Evolutionary conservation across 1,140 invertebrate genomes (phyloP).

Genomic region (Papilio aristodemus): DNA sequence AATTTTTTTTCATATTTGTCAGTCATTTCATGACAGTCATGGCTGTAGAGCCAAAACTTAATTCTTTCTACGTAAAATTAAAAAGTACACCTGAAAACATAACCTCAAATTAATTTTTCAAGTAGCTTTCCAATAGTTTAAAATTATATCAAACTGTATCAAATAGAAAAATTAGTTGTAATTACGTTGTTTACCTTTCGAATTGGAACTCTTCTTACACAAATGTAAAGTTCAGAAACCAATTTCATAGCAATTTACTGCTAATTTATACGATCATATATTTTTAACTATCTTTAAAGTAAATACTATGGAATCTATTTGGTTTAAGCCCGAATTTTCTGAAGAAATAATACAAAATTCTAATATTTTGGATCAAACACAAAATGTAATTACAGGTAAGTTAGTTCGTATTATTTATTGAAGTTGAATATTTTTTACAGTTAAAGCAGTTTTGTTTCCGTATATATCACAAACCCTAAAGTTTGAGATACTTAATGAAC

Average conservation of each 20-base stretch:
- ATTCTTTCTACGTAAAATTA: neutral
- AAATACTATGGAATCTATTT: constrained; percentile 57
- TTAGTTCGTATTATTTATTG: constrained; percentile 28
- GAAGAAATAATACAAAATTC: constrained; percentile 67
- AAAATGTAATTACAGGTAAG: constrained; percentile 66
- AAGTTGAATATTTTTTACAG: neutral
- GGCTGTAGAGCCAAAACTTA: constrained; percentile 2
- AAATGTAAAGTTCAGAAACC: neutral
- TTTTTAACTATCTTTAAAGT: constrained; percentile 12
- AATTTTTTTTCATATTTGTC: too few species aligned
- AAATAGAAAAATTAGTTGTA: neutral
- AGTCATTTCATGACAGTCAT: neutral
- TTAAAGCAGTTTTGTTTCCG: too few species aligned
- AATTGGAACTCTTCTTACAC: neutral
- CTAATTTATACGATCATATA: neutral
- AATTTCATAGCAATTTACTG: neutral
- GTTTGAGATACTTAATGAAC: too few species aligned
- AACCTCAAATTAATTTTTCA: constrained; percentile 3
- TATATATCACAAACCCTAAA: too few species aligned
- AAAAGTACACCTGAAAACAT: constrained; percentile 26
- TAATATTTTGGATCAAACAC: constrained; percentile 60
- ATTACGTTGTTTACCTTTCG: neutral
- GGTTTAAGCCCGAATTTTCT: constrained; percentile 63
- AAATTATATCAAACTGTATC: neutral
- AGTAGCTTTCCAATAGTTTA: neutral